These are phyloP conservation scores for Suricata suricatta DNA, from an alignment of 2,113 vertebrate genomes.

Conservation along the genomic window DNA sequence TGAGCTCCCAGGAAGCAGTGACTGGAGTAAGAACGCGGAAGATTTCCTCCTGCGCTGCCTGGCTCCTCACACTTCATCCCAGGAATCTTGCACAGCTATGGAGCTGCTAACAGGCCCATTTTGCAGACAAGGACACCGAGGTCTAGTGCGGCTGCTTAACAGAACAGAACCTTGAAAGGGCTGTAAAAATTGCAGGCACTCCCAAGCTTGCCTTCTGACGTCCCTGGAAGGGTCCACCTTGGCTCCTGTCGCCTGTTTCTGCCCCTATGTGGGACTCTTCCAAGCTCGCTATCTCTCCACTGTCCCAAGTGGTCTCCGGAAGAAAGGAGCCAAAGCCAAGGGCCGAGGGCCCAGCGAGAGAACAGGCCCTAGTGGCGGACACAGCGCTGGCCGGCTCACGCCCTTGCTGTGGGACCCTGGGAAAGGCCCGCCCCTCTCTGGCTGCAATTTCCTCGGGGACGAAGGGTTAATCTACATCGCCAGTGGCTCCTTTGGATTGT, in stretches of 20 bases:
- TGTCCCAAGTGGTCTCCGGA: fast-evolving
- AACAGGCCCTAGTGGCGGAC: fast-evolving
- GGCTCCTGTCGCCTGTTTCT: background rate
- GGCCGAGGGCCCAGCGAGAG: fast-evolving
- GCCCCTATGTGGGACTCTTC: too few relatives aligned
- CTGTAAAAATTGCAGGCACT: background rate
- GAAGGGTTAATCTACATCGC: background rate
- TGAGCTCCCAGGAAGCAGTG: fast-evolving
- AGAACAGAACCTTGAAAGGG: fast-evolving
- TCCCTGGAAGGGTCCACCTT: fast-evolving
- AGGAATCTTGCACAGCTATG: fast-evolving
- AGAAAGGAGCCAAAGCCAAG: background rate
- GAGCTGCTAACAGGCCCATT: background rate
- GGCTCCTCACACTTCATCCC: background rate
- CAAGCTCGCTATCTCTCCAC: background rate
- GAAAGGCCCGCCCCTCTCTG: background rate
- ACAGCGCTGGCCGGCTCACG: fast-evolving
- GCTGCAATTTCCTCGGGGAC: background rate
- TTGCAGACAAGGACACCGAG: background rate
- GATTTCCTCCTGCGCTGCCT: background rate
- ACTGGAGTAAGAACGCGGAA: background rate
- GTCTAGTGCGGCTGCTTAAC: too few relatives aligned
- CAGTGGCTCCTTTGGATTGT: background rate
- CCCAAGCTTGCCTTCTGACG: background rate
- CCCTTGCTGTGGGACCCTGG: too few relatives aligned